Evolutionary conservation across 2,113 vertebrate genomes (phyloP).

Genomic region (Protomyctophum bolini): DNA sequence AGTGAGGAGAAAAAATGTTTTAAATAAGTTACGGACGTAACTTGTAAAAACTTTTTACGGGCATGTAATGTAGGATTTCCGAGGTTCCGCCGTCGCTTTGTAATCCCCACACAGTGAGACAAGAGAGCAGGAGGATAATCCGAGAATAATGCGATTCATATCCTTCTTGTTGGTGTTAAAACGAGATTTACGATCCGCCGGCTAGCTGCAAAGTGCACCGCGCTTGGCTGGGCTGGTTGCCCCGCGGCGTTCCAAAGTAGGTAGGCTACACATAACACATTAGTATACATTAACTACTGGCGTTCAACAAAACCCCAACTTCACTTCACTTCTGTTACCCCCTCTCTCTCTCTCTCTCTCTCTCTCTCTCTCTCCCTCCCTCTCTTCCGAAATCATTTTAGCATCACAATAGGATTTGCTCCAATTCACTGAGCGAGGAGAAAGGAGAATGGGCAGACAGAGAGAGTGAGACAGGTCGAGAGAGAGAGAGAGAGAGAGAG

Average conservation of each 20-base stretch:
- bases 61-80: no score
- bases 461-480: constrained; percentile 11
- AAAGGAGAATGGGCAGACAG: constrained; percentile 75
- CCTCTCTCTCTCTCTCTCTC: constrained; percentile 76
- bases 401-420: constrained; percentile 92
- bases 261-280: no score
- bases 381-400: constrained; percentile 82
- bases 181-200: background rate
- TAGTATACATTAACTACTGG: no score
- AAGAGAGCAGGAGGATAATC: no score
- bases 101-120: no score
- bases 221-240: background rate
- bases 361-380: constrained; percentile 80
- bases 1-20: background rate
- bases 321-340: constrained; percentile 74
- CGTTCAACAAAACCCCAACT: no score
- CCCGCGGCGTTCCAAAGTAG: no score
- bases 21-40: background rate
- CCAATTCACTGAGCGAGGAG: constrained; percentile 85
- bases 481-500: constrained; percentile 28
- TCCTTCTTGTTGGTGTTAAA: no score
- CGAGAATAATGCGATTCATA: no score
- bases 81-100: no score
- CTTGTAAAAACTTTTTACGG: no score
- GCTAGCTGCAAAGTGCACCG: constrained; percentile 45